Conservation (phyloP, 2,113 vertebrate genomes). For the Hucho hucho region DNA sequence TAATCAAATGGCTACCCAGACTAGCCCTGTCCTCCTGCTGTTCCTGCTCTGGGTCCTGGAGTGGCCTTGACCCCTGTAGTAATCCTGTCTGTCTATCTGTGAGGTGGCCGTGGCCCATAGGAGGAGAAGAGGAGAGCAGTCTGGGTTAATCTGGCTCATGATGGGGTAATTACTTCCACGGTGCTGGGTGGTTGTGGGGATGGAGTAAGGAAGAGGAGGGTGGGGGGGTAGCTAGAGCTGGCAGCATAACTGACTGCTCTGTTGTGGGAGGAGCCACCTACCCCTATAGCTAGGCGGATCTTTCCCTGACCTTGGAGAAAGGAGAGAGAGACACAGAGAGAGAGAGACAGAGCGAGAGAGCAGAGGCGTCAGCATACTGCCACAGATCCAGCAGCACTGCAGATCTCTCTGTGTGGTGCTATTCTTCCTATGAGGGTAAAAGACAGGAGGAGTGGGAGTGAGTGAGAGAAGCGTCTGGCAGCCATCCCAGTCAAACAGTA, state of each 20-base stretch:
- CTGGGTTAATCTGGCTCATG: constrained; percentile 71
- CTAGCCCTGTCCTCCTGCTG: too few relatives aligned
- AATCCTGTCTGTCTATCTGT: constrained; percentile 24
- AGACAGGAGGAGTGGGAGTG: constrained; percentile 27
- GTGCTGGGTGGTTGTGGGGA: constrained; percentile 22
- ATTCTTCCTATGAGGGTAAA: constrained; percentile 19
- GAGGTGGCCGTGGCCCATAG: background rate
- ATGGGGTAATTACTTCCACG: constrained; percentile 54
- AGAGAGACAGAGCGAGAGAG: constrained; percentile 28
- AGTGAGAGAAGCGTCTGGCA: constrained; percentile 31
- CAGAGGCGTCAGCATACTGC: constrained; percentile 45
- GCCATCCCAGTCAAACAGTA: constrained; percentile 11
- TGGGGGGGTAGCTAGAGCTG: background rate
- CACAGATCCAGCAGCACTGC: constrained; percentile 58
- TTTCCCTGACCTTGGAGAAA: constrained; percentile 8
- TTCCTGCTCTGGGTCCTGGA: too few relatives aligned
- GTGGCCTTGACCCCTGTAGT: too few relatives aligned
- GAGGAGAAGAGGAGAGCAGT: constrained; percentile 44
- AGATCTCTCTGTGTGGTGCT: constrained; percentile 40
- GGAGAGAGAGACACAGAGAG: constrained; percentile 4
- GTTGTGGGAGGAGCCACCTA: too few relatives aligned
- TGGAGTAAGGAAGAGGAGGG: background rate
- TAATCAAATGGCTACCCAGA: too few relatives aligned
- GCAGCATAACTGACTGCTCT: background rate
- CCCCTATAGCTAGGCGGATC: too few relatives aligned